Conservation (phyloP, 2,113 vertebrate genomes). For the Toxotes jaculatrix region DNA sequence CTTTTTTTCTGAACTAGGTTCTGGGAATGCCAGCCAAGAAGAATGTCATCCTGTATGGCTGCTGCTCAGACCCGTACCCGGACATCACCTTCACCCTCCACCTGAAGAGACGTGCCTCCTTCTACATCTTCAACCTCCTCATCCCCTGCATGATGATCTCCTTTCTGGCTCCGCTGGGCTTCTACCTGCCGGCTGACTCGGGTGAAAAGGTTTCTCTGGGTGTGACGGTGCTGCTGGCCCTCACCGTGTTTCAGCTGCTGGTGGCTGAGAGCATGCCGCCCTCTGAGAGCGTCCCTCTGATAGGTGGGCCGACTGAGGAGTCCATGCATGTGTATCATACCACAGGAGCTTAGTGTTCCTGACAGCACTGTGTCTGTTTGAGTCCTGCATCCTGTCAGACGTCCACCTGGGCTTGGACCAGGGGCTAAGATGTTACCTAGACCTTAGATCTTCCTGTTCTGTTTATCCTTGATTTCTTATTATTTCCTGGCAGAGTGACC, state of each 20-base stretch:
- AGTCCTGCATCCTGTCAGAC: slow-evolving; percentile 1
- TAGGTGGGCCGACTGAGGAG: slow-evolving; percentile 80
- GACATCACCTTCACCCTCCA: slow-evolving; percentile 92
- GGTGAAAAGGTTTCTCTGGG: slow-evolving; percentile 97
- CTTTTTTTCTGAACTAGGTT: slow-evolving; percentile 61
- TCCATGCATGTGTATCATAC: not conserved
- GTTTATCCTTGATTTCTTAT: too few species aligned
- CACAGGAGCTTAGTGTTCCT: not conserved
- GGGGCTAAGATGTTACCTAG: too few species aligned
- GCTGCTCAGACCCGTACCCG: slow-evolving; percentile 93
- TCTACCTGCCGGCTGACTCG: slow-evolving; percentile 92
- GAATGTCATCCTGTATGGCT: slow-evolving; percentile 90
- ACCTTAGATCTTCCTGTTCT: too few species aligned
- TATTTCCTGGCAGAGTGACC: too few species aligned
- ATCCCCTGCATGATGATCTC: slow-evolving; percentile 95
- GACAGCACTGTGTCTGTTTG: not conserved
- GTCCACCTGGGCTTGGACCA: too few species aligned
- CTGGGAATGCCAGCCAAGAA: slow-evolving; percentile 91
- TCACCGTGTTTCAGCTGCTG: slow-evolving; percentile 97
- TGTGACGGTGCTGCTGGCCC: slow-evolving; percentile 94
- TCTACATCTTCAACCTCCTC: slow-evolving; percentile 95
- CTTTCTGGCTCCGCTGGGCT: slow-evolving; percentile 90
- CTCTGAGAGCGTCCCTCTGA: slow-evolving; percentile 95
- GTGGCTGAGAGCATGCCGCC: slow-evolving; percentile 99
- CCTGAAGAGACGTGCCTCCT: slow-evolving; percentile 90